A percentile compares a stretch with the other conserved stretches of the same genome.
Evolutionary conservation across 1,140 invertebrate species (phyloP).

Genomic region (Steinernema feltiae): DNA sequence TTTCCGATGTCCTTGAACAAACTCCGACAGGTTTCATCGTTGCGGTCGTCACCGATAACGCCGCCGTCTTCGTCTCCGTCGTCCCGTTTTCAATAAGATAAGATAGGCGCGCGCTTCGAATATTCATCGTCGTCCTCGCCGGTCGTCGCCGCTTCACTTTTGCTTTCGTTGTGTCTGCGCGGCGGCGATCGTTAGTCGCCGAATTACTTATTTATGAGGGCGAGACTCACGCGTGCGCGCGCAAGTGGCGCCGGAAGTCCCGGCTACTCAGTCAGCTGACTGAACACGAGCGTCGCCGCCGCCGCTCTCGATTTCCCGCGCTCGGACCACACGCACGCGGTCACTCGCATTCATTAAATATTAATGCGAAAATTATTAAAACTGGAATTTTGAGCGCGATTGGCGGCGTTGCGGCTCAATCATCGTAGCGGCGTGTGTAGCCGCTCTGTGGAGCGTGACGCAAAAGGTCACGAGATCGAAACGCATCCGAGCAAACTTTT

Average conservation of each 20-base stretch:
- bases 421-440: too few species aligned
- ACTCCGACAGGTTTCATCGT: not conserved
- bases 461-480: too few species aligned
- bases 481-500: too few species aligned
- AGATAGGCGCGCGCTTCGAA: not conserved
- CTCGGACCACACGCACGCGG: too few species aligned
- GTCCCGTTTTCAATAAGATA: not conserved
- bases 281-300: not conserved
- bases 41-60: not conserved
- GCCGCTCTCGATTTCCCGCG: too few species aligned
- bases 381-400: too few species aligned
- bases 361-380: too few species aligned
- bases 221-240: not conserved
- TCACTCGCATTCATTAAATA: too few species aligned
- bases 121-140: slow-evolving; percentile 2
- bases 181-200: slow-evolving; percentile 8
- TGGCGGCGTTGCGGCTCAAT: too few species aligned
- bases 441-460: too few species aligned
- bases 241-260: not conserved
- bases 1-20: slow-evolving; percentile 5
- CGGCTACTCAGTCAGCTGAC: not conserved
- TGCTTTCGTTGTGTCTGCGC: not conserved
- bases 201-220: slow-evolving; percentile 14
- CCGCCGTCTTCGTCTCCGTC: not conserved
- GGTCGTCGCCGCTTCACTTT: not conserved